phyloP scores from a whole-genome alignment of 2,113 vertebrate genomes.

The Poeciliopsis retropinna region DNA sequence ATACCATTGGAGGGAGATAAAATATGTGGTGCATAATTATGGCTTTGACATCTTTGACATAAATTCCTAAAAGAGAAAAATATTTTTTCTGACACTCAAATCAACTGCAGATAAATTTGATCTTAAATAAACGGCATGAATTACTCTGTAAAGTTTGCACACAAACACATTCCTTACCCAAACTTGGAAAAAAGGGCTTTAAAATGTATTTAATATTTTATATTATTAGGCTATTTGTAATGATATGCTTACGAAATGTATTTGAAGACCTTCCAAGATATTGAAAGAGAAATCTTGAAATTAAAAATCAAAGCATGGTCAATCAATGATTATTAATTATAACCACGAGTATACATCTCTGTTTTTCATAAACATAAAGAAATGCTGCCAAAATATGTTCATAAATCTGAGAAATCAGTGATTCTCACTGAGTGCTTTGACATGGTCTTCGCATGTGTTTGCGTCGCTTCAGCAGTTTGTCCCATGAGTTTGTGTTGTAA shows the following conservation, averaged over 20 bases:
- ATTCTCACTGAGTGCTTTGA: neutral
- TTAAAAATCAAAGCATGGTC: neutral
- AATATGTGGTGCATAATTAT: neutral
- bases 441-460: too few species aligned
- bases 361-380: neutral
- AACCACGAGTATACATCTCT: neutral
- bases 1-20: constrained; percentile 4
- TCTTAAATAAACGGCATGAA: too few species aligned
- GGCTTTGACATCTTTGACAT: neutral
- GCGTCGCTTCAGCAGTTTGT: neutral
- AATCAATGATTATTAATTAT: neutral
- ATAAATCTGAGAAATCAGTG: neutral
- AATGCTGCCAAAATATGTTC: neutral
- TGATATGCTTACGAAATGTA: neutral
- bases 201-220: neutral
- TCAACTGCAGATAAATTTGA: neutral
- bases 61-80: neutral
- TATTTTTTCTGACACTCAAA: neutral
- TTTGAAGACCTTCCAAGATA: neutral
- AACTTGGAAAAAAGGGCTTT: neutral
- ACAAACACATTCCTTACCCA: neutral
- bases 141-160: too few species aligned
- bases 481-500: neutral
- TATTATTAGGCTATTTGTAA: neutral
- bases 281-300: neutral